phyloP scores from a whole-genome alignment of 2,113 vertebrate genomes.

The Gavialis gangeticus region DNA sequence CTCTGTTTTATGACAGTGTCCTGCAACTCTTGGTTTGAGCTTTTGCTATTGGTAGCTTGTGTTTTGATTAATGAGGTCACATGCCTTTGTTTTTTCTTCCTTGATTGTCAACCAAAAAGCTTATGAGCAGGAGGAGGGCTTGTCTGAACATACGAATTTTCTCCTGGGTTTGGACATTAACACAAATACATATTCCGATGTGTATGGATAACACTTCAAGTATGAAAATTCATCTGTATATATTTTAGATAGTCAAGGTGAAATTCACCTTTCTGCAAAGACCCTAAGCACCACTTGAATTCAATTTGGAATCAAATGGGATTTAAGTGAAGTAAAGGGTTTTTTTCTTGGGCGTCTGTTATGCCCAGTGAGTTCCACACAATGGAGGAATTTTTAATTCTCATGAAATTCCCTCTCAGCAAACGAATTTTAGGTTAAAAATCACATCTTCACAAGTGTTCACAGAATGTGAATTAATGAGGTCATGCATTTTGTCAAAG shows the following conservation, averaged over 20 bases:
- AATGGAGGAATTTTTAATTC: neutral
- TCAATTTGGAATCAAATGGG: neutral
- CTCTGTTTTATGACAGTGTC: neutral
- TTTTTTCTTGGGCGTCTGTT: neutral
- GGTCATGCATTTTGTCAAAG: neutral
- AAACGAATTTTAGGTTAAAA: neutral
- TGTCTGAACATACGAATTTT: constrained; percentile 31
- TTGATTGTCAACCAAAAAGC: constrained; percentile 3
- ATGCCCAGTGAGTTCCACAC: neutral
- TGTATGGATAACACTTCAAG: neutral
- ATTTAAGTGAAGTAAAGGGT: constrained; percentile 3
- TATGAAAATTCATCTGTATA: neutral
- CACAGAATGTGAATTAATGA: neutral
- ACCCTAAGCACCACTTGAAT: neutral
- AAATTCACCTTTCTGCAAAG: neutral
- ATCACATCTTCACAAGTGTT: neutral
- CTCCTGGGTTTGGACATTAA: constrained; percentile 36
- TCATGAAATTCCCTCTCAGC: neutral
- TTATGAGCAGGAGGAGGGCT: constrained; percentile 19
- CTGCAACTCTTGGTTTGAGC: neutral
- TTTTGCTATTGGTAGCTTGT: neutral
- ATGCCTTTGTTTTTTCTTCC: constrained; percentile 25
- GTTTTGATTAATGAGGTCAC: neutral
- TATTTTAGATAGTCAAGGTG: neutral
- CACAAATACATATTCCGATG: constrained; percentile 21